Evolutionary conservation across 2,113 vertebrate species (phyloP), one percentile per base, ranked within the genome.

Genomic region (Shinisaurus crocodilurus): DNA sequence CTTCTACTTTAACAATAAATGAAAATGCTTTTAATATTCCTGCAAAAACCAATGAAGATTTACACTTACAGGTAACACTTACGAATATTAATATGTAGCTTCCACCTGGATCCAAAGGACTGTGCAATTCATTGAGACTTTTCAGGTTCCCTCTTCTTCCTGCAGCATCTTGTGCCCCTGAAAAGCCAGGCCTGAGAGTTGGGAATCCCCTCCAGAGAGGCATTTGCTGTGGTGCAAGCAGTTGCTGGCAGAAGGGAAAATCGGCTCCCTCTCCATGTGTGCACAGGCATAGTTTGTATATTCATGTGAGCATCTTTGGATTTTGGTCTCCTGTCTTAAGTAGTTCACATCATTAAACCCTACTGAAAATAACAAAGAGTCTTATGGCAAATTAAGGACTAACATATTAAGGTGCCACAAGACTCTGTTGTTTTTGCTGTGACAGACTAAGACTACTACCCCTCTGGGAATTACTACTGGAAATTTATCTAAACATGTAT

Each of bases 31-130:
- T 97, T 87, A 96, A 93, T 89, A 92, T 95, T 92, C 95, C 96
- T 69, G 95, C 93, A 89, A 95, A 96, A 97, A 95, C 82, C 82
- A 97, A 97, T 85, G 98, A 98, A 93, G 98, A 99, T 77, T 93
- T 99, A 16, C 98, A 97, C 91, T 96, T 97, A 32, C 97, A 97
- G 95, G 99, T 99, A 97, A 2, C 63, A 43, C 0, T 1, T 70
- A 32, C 57, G 3, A 37, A 40, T 43, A 6, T 82, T 89, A 69
- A 80, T 88, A 85, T 45, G 72, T 45, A 70, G n/a, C 29, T 86
- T 81, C 10, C 45, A 13, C 0, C 27, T 77, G 18, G 16, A 63
- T 87, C 23, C 32, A 63, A 63, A 79, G 15, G 40, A 29, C 8
- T 65, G 9, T 65, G 27, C 27, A 88, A 12, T 67, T 3, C 37